A percentile compares a stretch with the other conserved stretches of the same genome.
phyloP scores from a whole-genome alignment of 2,797 vertebrate species.

The Sebastes vulpes region DNA sequence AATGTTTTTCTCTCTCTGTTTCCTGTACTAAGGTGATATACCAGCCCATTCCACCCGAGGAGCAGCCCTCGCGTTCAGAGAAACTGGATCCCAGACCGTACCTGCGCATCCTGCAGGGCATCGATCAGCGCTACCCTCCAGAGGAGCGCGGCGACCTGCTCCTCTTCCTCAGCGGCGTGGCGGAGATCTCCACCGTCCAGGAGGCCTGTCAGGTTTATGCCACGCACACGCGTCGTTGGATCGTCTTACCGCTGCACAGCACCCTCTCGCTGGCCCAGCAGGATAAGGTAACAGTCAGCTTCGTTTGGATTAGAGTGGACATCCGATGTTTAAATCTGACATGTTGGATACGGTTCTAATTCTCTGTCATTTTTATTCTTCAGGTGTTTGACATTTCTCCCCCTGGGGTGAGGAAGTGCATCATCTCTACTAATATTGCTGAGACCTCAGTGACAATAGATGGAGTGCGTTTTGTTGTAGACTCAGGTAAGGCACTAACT shows the following conservation, averaged over 20 bases:
- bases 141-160: conserved; percentile 94
- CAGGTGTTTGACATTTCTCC: conserved; percentile 94
- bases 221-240: conserved; percentile 90
- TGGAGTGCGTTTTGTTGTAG: conserved; percentile 92
- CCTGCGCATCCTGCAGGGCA: conserved; percentile 92
- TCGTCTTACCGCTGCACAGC: conserved; percentile 92
- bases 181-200: conserved; percentile 90
- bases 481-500: conserved; percentile 87
- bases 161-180: conserved; percentile 93
- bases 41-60: conserved; percentile 88
- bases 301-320: neutral
- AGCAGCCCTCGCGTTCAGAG: conserved; percentile 84
- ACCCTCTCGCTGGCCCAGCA: conserved; percentile 91
- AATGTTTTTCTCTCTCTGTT: neutral
- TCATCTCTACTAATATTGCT: conserved; percentile 95
- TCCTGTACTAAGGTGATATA: conserved; percentile 89
- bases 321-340: neutral
- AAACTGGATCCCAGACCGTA: conserved; percentile 92
- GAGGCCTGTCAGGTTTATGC: conserved; percentile 91
- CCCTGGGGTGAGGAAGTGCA: conserved; percentile 93
- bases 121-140: conserved; percentile 89
- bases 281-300: conserved; percentile 88
- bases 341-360: neutral
- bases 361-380: neutral
- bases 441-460: conserved; percentile 97